Base-by-base conservation (phyloP, 2,888 invertebrate species). In the Helleia helle region DNA sequence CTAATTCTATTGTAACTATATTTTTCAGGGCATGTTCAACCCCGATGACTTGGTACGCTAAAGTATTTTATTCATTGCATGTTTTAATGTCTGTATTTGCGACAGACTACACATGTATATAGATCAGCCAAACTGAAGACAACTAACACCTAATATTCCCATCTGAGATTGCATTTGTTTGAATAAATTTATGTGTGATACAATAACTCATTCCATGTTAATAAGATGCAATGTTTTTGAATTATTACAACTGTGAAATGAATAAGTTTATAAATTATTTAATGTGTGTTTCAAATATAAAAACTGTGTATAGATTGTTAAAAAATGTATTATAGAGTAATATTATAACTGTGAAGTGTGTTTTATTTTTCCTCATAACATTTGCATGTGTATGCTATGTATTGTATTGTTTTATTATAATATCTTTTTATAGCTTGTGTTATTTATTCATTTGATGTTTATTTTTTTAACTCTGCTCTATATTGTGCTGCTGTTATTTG, bases 1-100 rank as follows among this genome's bases (percentile, higher is more conserved):
- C 4, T 17, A 14, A 17, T 30, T n/a, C n/a, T n/a, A n/a, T 15
- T 36, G 47, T 48, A 53, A 59, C 59, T 61, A 68, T 68, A 62
- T 55, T 62, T 89, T 88, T 22, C 84, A 93, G 93, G 93, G 94
- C 58, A 94, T 94, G 93, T 95, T 94, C 86, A 92, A 92, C 71
- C 92, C 93, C 15, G 94, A 95, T 41, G 94, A 95, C 74, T 87
- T 94, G 77, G 88, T 90, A 76, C 83, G 77, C 74, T 72, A 79
- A 77, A 60, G 53, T 48, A 55, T 58, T 47, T 54, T 58, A 47
- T 59, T 58, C 67, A 61, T 62, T 74, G 83, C 83, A 84, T 83
- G 83, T 62, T 63, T 51, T 60, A 56, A 62, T 70, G 59, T 65
- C 58, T 62, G 61, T 55, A 45, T 51, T 41, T 29, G 28, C 28